Evolutionary conservation across 2,797 vertebrate species (phyloP), one percentile per base, ranked within the genome.

Genomic region (Propithecus perrieri): DNA sequence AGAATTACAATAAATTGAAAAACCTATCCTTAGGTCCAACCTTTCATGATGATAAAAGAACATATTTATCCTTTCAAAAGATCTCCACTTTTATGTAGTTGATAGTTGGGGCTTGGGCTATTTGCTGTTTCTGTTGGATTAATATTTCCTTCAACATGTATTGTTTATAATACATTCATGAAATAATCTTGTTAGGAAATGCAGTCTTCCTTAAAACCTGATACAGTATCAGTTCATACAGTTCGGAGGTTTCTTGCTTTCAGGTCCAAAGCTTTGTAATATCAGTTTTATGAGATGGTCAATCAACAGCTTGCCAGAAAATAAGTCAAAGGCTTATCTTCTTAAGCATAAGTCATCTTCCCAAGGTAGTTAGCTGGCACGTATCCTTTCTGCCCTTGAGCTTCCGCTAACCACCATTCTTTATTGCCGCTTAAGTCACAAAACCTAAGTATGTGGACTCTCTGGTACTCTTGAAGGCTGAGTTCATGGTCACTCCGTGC

Each of bases 401-500:
- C 99, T 98, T 99, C 99, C 0, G 99, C 99, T 59, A 99, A 97
- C 99, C 99, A 99, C 99, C 99, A 99, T 88, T 99, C 99, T 96
- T 99, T 99, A 95, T 99, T 99, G 67, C 99, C 99, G 75, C 99
- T 99, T 81, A 99, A 98, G 98, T 99, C 99, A 17, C 98, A 99
- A 98, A 99, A 99, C 91, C 98, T 86, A 76, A 99, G 98, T 97
- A 99, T 99, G 11, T 98, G 99, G 89, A 99, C 99, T 59, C 99
- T 99, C 97, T 99, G 99, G 97, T 99, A 99, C 97, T 99, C 99
- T 94, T 99, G 99, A 96, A 99, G 98, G 72, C 99, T 99, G 96
- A 99, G 99, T 98, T 99, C 99, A 97, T 99, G 99, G 86, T 99
- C 98, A 96, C 99, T 99, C 97, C 99, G 99, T 9, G 99, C 99